Evolutionary conservation across 2,797 vertebrate species (phyloP).

Genomic region (Uromys caudimaculatus): DNA sequence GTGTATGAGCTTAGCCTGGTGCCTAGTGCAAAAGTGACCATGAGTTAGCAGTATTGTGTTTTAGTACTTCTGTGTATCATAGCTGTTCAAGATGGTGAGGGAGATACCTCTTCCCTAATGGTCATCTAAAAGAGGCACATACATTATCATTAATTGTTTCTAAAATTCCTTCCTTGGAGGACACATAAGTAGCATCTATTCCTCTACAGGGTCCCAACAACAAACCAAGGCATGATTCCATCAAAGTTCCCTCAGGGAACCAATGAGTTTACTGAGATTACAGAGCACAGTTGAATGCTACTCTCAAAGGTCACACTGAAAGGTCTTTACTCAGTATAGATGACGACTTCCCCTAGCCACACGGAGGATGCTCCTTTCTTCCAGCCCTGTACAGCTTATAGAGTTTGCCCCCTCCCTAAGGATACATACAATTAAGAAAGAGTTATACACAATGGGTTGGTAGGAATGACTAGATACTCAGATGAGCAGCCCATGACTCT

Average conservation of each 20-base stretch:
- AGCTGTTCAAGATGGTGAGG: background rate
- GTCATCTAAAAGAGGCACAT: background rate
- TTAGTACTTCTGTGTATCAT: background rate
- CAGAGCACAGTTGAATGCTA: background rate
- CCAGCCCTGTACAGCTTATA: background rate
- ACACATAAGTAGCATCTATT: background rate
- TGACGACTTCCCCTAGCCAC: background rate
- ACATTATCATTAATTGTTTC: background rate
- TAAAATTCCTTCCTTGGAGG: background rate
- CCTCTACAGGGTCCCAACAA: background rate
- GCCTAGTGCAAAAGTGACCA: background rate
- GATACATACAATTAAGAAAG: background rate
- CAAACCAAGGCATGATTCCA: background rate
- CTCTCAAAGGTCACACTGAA: background rate
- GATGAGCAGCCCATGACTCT: background rate
- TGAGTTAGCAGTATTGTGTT: background rate
- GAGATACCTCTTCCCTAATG: background rate
- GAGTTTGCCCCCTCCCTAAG: too few species aligned
- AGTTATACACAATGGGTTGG: background rate
- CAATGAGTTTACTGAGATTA: background rate
- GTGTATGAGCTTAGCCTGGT: background rate
- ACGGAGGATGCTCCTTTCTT: background rate
- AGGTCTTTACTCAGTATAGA: background rate
- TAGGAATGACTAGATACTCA: background rate
- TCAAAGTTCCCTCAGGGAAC: background rate